Conservation (phyloP, 2,797 vertebrate genomes). For the Artibeus jamaicensis region DNA sequence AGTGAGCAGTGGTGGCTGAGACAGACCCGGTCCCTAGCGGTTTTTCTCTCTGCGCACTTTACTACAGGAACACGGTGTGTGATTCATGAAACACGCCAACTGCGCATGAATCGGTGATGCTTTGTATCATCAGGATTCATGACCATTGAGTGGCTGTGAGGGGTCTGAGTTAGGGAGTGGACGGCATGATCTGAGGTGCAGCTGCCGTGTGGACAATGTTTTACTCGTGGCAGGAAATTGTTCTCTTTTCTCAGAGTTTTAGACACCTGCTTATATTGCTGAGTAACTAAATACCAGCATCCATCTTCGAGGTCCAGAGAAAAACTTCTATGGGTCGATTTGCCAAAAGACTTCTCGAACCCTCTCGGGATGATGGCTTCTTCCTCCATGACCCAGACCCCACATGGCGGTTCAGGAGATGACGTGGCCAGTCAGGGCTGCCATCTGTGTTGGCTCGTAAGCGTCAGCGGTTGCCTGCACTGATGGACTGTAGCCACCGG, state of each 20-base stretch:
- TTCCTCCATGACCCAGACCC: conserved; percentile 16
- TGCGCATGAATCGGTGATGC: too few relatives aligned
- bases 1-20: background rate
- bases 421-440: conserved; percentile 68
- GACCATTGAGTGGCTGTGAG: background rate
- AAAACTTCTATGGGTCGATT: too few relatives aligned
- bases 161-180: background rate
- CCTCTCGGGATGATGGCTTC: background rate
- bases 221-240: background rate
- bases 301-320: background rate
- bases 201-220: background rate
- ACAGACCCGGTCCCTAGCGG: background rate
- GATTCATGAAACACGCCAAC: too few relatives aligned
- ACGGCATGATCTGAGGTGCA: background rate
- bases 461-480: conserved; percentile 59
- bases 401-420: conserved; percentile 69
- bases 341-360: background rate
- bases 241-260: background rate
- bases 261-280: background rate
- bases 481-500: conserved; percentile 38
- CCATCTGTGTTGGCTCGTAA: conserved; percentile 77
- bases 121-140: too few relatives aligned
- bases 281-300: background rate
- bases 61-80: too few relatives aligned
- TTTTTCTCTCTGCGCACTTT: too few relatives aligned